These are phyloP conservation scores for Tenthredo mesomela DNA, from an alignment of 2,888 invertebrate species.

Conservation along the genomic window DNA sequence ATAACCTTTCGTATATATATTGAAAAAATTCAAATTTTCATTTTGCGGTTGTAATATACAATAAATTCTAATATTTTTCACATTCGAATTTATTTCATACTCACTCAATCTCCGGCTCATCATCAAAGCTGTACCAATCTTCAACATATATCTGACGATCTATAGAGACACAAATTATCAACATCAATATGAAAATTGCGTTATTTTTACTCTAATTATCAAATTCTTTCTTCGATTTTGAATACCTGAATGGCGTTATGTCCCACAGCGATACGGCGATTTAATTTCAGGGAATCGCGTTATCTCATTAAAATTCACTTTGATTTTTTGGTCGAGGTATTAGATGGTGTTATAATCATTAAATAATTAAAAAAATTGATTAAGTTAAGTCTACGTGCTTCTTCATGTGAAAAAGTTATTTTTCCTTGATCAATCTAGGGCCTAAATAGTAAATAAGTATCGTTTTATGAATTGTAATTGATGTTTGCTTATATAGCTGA, in stretches of 20 bases:
- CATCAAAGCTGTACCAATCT: not conserved
- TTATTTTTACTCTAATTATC: not conserved
- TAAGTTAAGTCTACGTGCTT: not conserved
- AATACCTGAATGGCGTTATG: not conserved
- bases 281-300: not conserved
- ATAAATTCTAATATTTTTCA: too few species aligned
- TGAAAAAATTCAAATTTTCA: not conserved
- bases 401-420: not conserved
- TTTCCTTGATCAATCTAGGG: not conserved
- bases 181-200: not conserved
- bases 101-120: not conserved
- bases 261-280: not conserved
- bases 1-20: too few species aligned
- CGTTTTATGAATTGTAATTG: not conserved
- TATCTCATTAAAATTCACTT: constrained; percentile 4
- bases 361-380: not conserved
- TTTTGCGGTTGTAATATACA: not conserved
- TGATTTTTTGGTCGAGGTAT: not conserved
- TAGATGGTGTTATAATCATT: not conserved
- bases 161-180: not conserved
- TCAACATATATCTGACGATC: not conserved
- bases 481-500: not conserved
- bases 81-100: not conserved
- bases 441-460: not conserved
- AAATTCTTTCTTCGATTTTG: not conserved